Base-by-base conservation (phyloP, 2,113 vertebrate genomes). In the Rhizomys pruinosus region DNA sequence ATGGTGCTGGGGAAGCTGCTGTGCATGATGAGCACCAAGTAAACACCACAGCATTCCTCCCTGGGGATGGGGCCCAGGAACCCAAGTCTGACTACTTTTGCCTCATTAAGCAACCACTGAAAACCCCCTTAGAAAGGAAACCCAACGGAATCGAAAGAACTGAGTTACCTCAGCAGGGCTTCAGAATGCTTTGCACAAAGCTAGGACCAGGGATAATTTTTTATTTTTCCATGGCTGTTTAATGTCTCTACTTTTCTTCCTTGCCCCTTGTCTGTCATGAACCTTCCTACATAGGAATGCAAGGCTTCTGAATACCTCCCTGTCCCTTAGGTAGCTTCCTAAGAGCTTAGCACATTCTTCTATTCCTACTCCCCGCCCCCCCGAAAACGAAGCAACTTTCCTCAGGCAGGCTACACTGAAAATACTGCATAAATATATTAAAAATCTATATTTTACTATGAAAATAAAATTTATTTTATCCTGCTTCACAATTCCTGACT, bases 341-440 rank as follows among this genome's bases (percentile, higher is more conserved):
- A 0, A 80, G 11, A 66, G 9, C 3, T 20, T 17, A 2, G 34
- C 0, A 15, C 52, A 42, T 20, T 39, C n/a, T 42, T 52, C 25
- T 47, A 47, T 29, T 25, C 2, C 9, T 16, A 16, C 29, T 42
- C 20, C 13, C 5, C 71, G 47, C 37, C 57, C 74, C 9, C 37
- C 47, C 4, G n/a, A 1, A 7, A n/a, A 20, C 0, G 16, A 68
- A 10, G 29, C 0, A 0, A 32, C 10, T 3, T 27, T 61, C 37
- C 3, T 11, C 4, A 39, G 55, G 71, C 11, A 63, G 25, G 20
- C n/a, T 5, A 15, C 20, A 8, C 2, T 1, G 25, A 7, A 25
- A 1, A 37, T 23, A 2, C n/a, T n/a, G 17, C 13, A 37, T 10
- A 29, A 47, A 29, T 52, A 57, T 9, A 52, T 52, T 52, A 52